A percentile compares a stretch with the other conserved stretches of the same genome.
Evolutionary conservation across 2,888 invertebrate genomes (phyloP).

Genomic region (Schizotus pectinicornis): DNA sequence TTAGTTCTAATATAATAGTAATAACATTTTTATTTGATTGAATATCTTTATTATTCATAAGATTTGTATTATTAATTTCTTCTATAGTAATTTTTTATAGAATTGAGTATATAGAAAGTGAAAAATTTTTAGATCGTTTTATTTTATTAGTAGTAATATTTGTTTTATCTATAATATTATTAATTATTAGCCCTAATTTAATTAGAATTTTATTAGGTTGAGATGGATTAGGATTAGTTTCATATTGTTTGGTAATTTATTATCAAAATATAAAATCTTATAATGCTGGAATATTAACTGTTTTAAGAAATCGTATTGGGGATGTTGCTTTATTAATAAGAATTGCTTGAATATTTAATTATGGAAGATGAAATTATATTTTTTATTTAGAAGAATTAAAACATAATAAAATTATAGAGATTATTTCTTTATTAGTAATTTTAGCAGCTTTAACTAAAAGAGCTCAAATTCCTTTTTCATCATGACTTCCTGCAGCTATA

Average conservation of each 20-base stretch:
- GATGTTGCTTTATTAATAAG: conserved; percentile 70
- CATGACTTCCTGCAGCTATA: conserved; percentile 77
- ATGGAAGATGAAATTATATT: conserved; percentile 51
- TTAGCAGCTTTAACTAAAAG: conserved; percentile 75
- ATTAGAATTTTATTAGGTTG: conserved; percentile 21
- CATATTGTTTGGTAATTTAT: conserved; percentile 76
- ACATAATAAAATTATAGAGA: conserved; percentile 57
- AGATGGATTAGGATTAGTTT: conserved; percentile 68
- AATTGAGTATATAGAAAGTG: conserved; percentile 66
- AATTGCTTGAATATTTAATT: conserved; percentile 49
- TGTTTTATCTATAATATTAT: conserved; percentile 70
- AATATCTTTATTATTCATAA: conserved; percentile 69
- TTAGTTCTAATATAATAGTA: conserved; percentile 60
- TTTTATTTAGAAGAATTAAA: conserved; percentile 58
- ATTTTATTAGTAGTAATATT: conserved; percentile 69
- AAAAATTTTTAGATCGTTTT: conserved; percentile 68
- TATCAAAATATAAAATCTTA: conserved; percentile 72
- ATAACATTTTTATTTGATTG: conserved; percentile 69
- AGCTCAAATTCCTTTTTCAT: conserved; percentile 81
- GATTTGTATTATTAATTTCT: conserved; percentile 71
- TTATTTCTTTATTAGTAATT: conserved; percentile 59
- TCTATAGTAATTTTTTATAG: conserved; percentile 70
- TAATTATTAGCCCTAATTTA: conserved; percentile 65
- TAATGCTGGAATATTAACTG: conserved; percentile 75
- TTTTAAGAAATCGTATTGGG: conserved; percentile 75